phyloP scores from a whole-genome alignment of 92 coral and sea anemone genomes.

The Zoanthus gigantus region DNA sequence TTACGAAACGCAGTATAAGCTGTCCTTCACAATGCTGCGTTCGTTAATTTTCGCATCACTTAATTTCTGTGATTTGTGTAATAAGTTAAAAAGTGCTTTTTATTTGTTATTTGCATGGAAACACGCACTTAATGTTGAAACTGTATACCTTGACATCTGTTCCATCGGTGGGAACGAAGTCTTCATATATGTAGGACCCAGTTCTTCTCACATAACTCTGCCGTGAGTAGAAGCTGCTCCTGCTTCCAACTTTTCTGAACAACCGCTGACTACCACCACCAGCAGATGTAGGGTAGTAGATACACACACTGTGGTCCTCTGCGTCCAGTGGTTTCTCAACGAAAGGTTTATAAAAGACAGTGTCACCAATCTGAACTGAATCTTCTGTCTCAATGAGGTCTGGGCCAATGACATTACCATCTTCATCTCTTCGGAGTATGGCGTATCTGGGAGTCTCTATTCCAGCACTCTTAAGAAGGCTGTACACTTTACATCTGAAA shows the following conservation, averaged over 20 bases:
- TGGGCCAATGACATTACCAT: slow-evolving; percentile 81
- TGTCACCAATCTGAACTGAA: slow-evolving; percentile 85
- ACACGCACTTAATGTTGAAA: background rate
- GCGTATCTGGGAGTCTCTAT: slow-evolving; percentile 95
- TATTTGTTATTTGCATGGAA: too few relatives aligned
- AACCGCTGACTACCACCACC: slow-evolving; percentile 98
- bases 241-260: slow-evolving; percentile 95
- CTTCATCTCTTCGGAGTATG: slow-evolving; percentile 83
- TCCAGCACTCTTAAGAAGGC: slow-evolving; percentile 71
- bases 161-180: slow-evolving; percentile 97
- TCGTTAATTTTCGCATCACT: too few relatives aligned
- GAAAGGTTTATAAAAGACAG: slow-evolving; percentile 93
- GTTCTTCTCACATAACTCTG: slow-evolving; percentile 93
- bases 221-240: slow-evolving; percentile 94
- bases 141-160: slow-evolving; percentile 92
- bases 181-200: slow-evolving; percentile 96
- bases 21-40: too few relatives aligned
- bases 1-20: too few relatives aligned
- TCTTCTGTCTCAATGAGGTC: slow-evolving; percentile 89
- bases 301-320: slow-evolving; percentile 93
- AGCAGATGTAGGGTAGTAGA: slow-evolving; percentile 92
- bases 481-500: slow-evolving; percentile 88
- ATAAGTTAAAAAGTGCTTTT: too few relatives aligned
- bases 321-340: slow-evolving; percentile 98
- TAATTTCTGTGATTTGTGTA: too few relatives aligned